Conservation (phyloP, 1,140 invertebrate species). For the Mamestra configurata region DNA sequence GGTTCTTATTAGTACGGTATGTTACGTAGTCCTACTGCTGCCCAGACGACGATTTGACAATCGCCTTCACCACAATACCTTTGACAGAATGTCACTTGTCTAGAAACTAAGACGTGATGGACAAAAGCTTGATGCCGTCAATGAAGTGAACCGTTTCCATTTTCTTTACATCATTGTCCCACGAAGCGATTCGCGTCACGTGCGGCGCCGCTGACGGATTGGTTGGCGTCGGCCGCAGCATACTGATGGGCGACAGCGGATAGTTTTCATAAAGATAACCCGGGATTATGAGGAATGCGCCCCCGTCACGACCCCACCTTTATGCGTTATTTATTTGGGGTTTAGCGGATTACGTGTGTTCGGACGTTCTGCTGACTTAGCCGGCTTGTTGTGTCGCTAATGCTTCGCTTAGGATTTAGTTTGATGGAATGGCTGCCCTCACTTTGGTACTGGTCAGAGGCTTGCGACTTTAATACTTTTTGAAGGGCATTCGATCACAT, state of each 20-base stretch:
- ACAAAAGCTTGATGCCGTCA: too few relatives aligned
- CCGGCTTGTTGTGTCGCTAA: conserved; percentile 19
- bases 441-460: too few relatives aligned
- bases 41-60: too few relatives aligned
- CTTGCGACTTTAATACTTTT: too few relatives aligned
- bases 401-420: not conserved
- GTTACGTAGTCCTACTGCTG: too few relatives aligned
- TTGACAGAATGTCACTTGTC: too few relatives aligned
- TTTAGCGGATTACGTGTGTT: conserved; percentile 47
- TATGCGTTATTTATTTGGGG: conserved; percentile 51
- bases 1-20: too few relatives aligned
- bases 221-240: conserved; percentile 56
- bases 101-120: too few relatives aligned
- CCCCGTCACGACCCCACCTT: conserved; percentile 50
- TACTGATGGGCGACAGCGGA: conserved; percentile 59
- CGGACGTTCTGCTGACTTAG: conserved; percentile 43
- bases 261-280: conserved; percentile 68
- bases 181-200: conserved; percentile 59
- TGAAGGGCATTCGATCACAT: too few relatives aligned
- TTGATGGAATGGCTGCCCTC: not conserved
- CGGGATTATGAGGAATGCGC: conserved; percentile 63
- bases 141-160: not conserved
- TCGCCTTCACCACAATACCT: too few relatives aligned
- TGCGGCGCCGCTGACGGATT: conserved; percentile 65
- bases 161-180: not conserved